A percentile compares a stretch with the other conserved stretches of the same genome.
phyloP scores from a whole-genome alignment of 2,888 invertebrate species.

The Theretra japonica region DNA sequence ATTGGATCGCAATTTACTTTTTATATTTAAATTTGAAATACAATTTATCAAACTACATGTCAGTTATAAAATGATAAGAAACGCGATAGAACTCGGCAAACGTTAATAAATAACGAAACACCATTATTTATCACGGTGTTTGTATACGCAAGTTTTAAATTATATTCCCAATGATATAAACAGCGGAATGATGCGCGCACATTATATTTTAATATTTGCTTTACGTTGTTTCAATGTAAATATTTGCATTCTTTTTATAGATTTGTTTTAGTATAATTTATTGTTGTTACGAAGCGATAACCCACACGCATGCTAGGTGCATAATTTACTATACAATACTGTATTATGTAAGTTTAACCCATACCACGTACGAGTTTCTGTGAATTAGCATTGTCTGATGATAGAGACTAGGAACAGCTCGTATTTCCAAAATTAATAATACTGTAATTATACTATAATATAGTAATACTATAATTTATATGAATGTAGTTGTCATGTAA shows the following conservation, averaged over 20 bases:
- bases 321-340: not conserved
- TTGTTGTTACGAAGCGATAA: not conserved
- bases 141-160: not conserved
- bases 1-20: no score
- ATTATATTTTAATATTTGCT: conserved; percentile 2
- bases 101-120: not conserved
- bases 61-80: not conserved
- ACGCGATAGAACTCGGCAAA: not conserved
- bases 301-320: not conserved
- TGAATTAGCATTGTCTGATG: no score
- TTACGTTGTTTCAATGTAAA: not conserved
- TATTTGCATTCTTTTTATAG: conserved; percentile 2
- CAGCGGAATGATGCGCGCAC: conserved; percentile 1
- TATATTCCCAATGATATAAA: not conserved
- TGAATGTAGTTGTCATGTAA: no score
- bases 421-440: no score
- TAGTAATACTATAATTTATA: no score
- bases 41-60: no score
- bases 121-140: not conserved
- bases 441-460: no score
- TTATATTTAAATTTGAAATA: no score
- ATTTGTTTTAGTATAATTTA: conserved; percentile 1
- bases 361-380: no score
- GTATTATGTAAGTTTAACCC: no score
- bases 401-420: no score